Evolutionary conservation across 2,888 invertebrate genomes (phyloP).

Genomic region (Plusia festucae): DNA sequence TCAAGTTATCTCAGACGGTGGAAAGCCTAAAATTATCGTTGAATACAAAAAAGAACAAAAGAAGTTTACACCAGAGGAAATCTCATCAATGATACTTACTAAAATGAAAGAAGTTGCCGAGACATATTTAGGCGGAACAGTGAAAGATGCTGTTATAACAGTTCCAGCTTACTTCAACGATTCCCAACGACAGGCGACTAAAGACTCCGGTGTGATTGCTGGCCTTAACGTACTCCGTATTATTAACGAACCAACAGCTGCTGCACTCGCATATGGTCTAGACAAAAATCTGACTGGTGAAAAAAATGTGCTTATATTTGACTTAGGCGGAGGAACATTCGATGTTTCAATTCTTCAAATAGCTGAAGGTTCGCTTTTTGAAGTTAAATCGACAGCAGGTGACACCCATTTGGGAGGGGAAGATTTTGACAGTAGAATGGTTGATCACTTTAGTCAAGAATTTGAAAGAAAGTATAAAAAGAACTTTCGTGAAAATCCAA

Average conservation of each 20-base stretch:
- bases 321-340: constrained; percentile 96
- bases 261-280: constrained; percentile 95
- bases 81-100: constrained; percentile 95
- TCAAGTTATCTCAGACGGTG: constrained; percentile 90
- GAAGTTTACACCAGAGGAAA: constrained; percentile 94
- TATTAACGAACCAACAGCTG: constrained; percentile 97
- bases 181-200: constrained; percentile 95
- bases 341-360: constrained; percentile 97
- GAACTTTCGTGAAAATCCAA: constrained; percentile 91
- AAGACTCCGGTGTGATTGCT: constrained; percentile 96
- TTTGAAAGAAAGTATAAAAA: constrained; percentile 93
- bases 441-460: constrained; percentile 94
- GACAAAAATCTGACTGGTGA: constrained; percentile 93
- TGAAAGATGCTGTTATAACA: constrained; percentile 94
- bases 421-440: constrained; percentile 94
- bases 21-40: constrained; percentile 93
- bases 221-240: constrained; percentile 96
- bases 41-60: constrained; percentile 93
- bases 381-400: constrained; percentile 94
- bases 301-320: constrained; percentile 93
- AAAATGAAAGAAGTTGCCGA: constrained; percentile 96
- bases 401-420: constrained; percentile 95
- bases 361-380: constrained; percentile 95
- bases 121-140: constrained; percentile 92
- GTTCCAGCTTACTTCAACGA: constrained; percentile 96